Conservation (phyloP, 2,888 invertebrate genomes). For the Platypus cylindrus region DNA sequence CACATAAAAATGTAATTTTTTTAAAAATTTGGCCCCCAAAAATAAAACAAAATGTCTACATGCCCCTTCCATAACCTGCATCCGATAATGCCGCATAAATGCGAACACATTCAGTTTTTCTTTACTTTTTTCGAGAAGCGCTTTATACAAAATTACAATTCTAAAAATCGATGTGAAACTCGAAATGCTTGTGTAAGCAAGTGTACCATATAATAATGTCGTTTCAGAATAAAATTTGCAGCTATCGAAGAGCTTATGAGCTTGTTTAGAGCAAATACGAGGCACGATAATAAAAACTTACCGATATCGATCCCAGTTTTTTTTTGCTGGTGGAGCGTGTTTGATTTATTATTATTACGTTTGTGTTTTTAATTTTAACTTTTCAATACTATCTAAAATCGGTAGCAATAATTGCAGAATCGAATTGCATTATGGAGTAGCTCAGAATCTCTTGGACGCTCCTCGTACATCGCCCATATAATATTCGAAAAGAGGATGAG, state of each 20-base stretch:
- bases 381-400: too few species aligned
- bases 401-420: too few species aligned
- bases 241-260: constrained; percentile 26
- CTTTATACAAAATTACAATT: constrained; percentile 19
- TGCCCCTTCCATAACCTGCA: too few species aligned
- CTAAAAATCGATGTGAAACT: constrained; percentile 22
- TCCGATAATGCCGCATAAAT: too few species aligned
- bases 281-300: constrained; percentile 5
- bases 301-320: not conserved
- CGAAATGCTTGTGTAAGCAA: constrained; percentile 20
- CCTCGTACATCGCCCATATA: constrained; percentile 1
- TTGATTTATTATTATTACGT: too few species aligned
- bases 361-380: too few species aligned
- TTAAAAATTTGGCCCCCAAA: too few species aligned
- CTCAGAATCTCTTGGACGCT: not conserved
- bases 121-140: constrained; percentile 9
- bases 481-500: constrained; percentile 10
- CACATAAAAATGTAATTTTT: too few species aligned
- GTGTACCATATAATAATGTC: constrained; percentile 25
- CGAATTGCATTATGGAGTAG: too few species aligned
- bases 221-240: constrained; percentile 27
- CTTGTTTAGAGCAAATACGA: constrained; percentile 16
- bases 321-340: not conserved
- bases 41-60: too few species aligned
- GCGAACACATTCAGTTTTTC: not conserved